Conservation (phyloP, 1,140 invertebrate genomes). For the Camponotus vicinus region DNA sequence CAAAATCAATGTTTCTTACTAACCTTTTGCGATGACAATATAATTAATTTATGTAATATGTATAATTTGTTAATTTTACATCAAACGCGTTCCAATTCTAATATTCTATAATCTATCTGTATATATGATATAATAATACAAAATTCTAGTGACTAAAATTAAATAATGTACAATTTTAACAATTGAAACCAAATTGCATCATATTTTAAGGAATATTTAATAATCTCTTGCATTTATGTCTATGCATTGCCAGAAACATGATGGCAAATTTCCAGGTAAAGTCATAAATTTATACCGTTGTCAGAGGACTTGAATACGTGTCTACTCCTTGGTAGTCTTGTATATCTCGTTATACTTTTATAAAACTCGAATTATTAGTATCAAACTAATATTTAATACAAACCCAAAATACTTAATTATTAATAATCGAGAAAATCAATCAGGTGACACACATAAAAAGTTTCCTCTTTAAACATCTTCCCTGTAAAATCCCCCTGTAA, state of each 20-base stretch:
- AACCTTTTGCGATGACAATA: background rate
- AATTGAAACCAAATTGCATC: background rate
- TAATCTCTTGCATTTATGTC: constrained; percentile 65
- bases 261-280: constrained; percentile 86
- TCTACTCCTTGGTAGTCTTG: background rate
- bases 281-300: constrained; percentile 53
- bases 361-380: no score
- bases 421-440: no score
- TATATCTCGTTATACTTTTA: no score
- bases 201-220: constrained; percentile 15
- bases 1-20: background rate
- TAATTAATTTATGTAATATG: no score
- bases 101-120: background rate
- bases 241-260: constrained; percentile 81
- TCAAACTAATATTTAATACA: no score
- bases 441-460: no score
- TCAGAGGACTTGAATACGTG: constrained; percentile 4
- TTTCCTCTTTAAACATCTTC: no score
- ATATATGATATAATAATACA: no score
- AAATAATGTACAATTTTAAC: background rate
- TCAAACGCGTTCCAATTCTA: background rate
- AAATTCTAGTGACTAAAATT: no score
- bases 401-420: no score
- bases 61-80: background rate
- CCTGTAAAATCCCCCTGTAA: no score